Evolutionary conservation across 2,113 vertebrate genomes (phyloP).

Genomic region (Chitala chitala): DNA sequence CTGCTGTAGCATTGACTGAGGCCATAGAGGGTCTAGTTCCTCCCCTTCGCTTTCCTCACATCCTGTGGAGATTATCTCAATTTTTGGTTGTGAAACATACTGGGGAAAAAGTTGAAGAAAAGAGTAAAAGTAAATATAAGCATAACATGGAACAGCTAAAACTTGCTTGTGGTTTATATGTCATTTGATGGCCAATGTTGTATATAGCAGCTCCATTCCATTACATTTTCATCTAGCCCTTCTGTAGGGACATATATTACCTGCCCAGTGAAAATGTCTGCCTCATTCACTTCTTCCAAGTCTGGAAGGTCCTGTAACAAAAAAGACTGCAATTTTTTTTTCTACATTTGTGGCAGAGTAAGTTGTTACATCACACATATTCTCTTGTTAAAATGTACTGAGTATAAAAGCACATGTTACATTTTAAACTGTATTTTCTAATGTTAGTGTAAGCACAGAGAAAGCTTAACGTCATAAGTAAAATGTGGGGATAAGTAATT

Average conservation of each 20-base stretch:
- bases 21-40: neutral
- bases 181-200: neutral
- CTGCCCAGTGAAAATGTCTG: conserved; percentile 32
- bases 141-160: neutral
- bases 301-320: conserved; percentile 78
- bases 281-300: conserved; percentile 68
- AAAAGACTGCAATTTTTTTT: neutral
- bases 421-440: neutral
- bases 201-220: neutral
- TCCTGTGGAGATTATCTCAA: conserved; percentile 64
- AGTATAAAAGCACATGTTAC: neutral
- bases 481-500: neutral
- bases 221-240: neutral
- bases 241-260: conserved; percentile 30
- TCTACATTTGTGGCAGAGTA: no score
- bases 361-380: neutral
- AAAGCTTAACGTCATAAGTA: neutral
- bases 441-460: neutral
- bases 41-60: conserved; percentile 39
- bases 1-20: neutral
- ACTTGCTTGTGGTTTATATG: neutral
- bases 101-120: conserved; percentile 26
- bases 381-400: no score
- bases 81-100: conserved; percentile 56
- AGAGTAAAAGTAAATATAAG: neutral